Evolutionary conservation across 2,888 invertebrate genomes (phyloP).

Genomic region (Caenorhabditis becei): DNA sequence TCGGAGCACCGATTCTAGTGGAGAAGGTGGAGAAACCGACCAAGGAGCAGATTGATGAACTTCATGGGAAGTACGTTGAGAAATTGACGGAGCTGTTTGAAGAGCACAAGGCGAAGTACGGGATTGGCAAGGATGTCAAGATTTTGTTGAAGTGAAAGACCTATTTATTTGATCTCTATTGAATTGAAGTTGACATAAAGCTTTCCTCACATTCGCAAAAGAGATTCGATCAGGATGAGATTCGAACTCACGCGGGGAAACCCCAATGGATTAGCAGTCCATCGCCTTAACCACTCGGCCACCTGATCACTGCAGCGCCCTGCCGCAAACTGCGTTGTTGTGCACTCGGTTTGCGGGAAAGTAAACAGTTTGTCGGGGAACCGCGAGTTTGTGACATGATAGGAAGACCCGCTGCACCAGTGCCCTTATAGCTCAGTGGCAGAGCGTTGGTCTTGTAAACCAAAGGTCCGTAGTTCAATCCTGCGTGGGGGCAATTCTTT

Average conservation of each 20-base stretch:
- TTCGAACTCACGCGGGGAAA: constrained; percentile 81
- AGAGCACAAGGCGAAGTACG: constrained; percentile 88
- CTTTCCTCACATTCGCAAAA: constrained; percentile 21
- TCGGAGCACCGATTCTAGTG: constrained; percentile 91
- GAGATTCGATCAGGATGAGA: constrained; percentile 75
- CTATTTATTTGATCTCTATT: too few relatives aligned
- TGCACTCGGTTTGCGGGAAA: not conserved
- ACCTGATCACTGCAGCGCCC: constrained; percentile 67
- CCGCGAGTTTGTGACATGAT: not conserved
- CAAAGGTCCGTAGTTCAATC: constrained; percentile 68
- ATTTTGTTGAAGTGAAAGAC: constrained; percentile 6
- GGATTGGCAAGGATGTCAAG: constrained; percentile 66
- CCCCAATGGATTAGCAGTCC: constrained; percentile 81
- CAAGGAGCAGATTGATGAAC: constrained; percentile 87
- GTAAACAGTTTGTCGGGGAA: not conserved
- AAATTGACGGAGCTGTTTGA: constrained; percentile 89
- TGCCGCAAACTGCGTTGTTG: not conserved
- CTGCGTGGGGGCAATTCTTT: constrained; percentile 43
- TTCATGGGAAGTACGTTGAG: constrained; percentile 88
- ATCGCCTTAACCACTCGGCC: constrained; percentile 82
- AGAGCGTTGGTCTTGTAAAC: constrained; percentile 69
- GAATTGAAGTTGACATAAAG: too few relatives aligned
- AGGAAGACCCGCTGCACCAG: not conserved
- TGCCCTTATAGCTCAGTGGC: constrained; percentile 67
- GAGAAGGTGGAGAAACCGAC: constrained; percentile 87